These are phyloP conservation scores for Helicoverpa zea DNA, from an alignment of 1,140 invertebrate species.

Conservation along the genomic window DNA sequence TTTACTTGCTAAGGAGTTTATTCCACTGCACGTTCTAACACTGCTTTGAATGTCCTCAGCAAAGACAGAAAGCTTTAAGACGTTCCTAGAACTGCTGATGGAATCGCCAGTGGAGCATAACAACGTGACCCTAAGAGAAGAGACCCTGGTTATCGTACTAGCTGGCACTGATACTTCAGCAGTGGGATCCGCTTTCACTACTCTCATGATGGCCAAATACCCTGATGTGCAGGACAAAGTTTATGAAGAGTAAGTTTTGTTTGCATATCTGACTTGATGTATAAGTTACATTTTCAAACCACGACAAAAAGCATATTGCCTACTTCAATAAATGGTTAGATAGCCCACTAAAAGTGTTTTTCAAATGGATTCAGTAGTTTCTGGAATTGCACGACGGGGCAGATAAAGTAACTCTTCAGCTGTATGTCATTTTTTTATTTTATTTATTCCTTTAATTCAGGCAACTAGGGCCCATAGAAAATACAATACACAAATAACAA, in stretches of 20 bases:
- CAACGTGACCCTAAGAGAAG: slow-evolving; percentile 55
- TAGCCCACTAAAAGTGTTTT: too few relatives aligned
- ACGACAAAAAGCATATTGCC: too few relatives aligned
- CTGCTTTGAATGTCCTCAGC: not conserved
- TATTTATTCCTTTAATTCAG: too few relatives aligned
- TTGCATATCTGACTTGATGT: not conserved
- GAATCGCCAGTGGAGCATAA: slow-evolving; percentile 41
- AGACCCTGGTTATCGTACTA: slow-evolving; percentile 53
- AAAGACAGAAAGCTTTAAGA: slow-evolving; percentile 16
- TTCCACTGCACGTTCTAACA: too few relatives aligned
- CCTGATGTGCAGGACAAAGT: slow-evolving; percentile 59
- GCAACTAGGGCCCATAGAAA: too few relatives aligned
- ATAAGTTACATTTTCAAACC: not conserved
- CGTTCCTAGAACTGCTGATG: slow-evolving; percentile 55
- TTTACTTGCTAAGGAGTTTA: too few relatives aligned
- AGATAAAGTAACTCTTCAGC: too few relatives aligned
- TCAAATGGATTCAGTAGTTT: too few relatives aligned
- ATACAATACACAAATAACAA: too few relatives aligned
- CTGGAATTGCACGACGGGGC: too few relatives aligned
- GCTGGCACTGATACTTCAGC: slow-evolving; percentile 61
- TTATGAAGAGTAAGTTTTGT: slow-evolving; percentile 58
- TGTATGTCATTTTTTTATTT: too few relatives aligned
- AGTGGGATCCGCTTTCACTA: slow-evolving; percentile 44
- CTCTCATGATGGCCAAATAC: slow-evolving; percentile 53
- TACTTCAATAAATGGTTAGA: too few relatives aligned